These are phyloP conservation scores for Prionailurus viverrinus DNA, from an alignment of 2,113 vertebrate genomes.

Conservation along the genomic window DNA sequence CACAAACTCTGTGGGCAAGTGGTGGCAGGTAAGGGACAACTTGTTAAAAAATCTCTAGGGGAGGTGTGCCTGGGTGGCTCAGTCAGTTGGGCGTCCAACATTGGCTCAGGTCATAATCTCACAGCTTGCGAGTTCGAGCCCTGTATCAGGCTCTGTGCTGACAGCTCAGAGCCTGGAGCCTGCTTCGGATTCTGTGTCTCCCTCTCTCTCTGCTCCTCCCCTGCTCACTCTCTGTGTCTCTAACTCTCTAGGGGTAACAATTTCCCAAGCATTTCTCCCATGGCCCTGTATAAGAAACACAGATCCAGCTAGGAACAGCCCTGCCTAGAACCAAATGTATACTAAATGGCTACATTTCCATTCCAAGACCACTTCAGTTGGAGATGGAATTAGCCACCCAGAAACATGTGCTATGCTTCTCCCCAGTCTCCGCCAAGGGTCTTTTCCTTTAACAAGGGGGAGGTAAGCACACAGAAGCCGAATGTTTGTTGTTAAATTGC, in stretches of 20 bases:
- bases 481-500: constrained; percentile 53
- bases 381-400: neutral
- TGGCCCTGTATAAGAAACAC: neutral
- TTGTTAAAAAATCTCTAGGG: constrained; percentile 1
- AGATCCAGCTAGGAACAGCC: neutral
- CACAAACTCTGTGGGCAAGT: neutral
- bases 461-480: neutral
- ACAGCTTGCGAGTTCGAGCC: too few species aligned
- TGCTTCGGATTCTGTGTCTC: too few species aligned
- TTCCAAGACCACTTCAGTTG: neutral
- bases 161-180: too few species aligned
- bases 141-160: too few species aligned
- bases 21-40: neutral
- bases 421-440: neutral
- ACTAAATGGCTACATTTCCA: neutral
- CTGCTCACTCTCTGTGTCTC: too few species aligned
- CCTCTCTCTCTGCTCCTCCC: too few species aligned
- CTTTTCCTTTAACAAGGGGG: constrained; percentile 40
- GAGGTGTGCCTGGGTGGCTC: too few species aligned
- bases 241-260: neutral
- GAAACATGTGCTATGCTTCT: neutral
- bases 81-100: too few species aligned
- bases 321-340: neutral
- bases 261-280: neutral
- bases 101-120: too few species aligned